Base-by-base conservation (phyloP, 2,797 vertebrate genomes). In the Chrysolophus pictus region DNA sequence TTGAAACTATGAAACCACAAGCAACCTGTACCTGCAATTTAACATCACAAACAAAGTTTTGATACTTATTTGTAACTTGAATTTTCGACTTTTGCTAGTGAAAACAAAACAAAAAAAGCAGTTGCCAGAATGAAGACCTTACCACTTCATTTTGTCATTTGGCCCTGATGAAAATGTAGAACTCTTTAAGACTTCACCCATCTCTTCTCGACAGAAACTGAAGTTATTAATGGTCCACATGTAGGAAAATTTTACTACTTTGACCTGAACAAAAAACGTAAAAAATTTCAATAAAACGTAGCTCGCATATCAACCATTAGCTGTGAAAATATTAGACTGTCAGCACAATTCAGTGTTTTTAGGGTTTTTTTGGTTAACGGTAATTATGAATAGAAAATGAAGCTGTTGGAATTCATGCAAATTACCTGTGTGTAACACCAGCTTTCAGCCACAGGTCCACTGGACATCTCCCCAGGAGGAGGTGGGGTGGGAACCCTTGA, bases 191-290 rank as follows among this genome's bases (percentile, higher is more conserved):
- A 99, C 99, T 97, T 99, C 99, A 68, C 99, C 99, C 99, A 99
- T 99, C 98, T 99, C 99, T 97, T 99, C 99, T 97, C 99, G 97
- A 97, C 99, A 99, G 98, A 99, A 99, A 97, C 99, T 99, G 98
- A 99, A 99, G 98, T 99, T 99, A 98, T 99, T 99, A 98, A 99
- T 99, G 98, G 99, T 99, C 99, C 99, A 99, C 99, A 99, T 99
- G 97, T 99, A 99, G 90, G 99, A 99, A 98, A 99, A 99, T 97
- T 99, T 99, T 96, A 99, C 99, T 93, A 99, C 99, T 98, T 99
- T 99, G 96, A 99, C 99, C 99, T 99, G 96, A 94, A 94, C 92
- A 95, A 95, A 68, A 97, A 78, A 94, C 79, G 85, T 8, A 97
- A 78, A 97, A 82, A 96, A 70, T 7, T 5, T 96, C 29, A 74